phyloP scores from a whole-genome alignment of 2,888 invertebrate species.

The Lissocephala sabroskyi region DNA sequence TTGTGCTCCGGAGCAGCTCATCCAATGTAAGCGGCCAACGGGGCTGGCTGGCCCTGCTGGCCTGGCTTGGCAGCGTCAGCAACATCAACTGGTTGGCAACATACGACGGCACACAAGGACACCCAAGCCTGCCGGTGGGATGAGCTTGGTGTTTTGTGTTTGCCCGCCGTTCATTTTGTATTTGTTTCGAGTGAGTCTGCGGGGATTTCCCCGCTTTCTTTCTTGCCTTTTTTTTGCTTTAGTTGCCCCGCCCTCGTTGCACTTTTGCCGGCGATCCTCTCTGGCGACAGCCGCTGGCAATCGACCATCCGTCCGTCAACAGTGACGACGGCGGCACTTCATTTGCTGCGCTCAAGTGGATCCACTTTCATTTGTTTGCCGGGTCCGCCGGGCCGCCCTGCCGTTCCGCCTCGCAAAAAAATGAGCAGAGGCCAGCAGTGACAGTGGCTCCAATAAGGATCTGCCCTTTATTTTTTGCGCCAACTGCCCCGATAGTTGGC shows the following conservation, averaged over 20 bases:
- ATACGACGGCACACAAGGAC: constrained; percentile 28
- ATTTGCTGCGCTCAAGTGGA: constrained; percentile 68
- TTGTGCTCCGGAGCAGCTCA: constrained; percentile 63
- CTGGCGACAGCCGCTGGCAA: constrained; percentile 2
- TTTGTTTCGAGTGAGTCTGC: constrained; percentile 48
- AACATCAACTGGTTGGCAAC: constrained; percentile 65
- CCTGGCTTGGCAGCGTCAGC: constrained; percentile 46
- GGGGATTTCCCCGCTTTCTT: neutral
- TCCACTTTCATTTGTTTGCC: constrained; percentile 69
- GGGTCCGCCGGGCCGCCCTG: too few species aligned
- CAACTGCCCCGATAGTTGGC: constrained; percentile 1
- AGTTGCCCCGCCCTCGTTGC: constrained; percentile 57
- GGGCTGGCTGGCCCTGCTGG: constrained; percentile 1
- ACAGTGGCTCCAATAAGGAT: constrained; percentile 43
- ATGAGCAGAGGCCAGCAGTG: constrained; percentile 12
- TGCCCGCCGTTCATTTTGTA: constrained; percentile 25
- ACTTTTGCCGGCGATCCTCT: constrained; percentile 51
- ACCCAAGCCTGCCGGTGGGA: constrained; percentile 1
- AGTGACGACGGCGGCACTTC: constrained; percentile 45
- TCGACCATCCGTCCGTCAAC: neutral
- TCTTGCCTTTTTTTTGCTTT: constrained; percentile 31
- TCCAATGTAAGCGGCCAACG: constrained; percentile 50
- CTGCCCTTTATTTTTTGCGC: constrained; percentile 9
- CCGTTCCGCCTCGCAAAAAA: constrained; percentile 34
- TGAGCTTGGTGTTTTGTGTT: constrained; percentile 40